These are phyloP conservation scores for Mola mola DNA, from an alignment of 2,113 vertebrate genomes.

Conservation along the genomic window DNA sequence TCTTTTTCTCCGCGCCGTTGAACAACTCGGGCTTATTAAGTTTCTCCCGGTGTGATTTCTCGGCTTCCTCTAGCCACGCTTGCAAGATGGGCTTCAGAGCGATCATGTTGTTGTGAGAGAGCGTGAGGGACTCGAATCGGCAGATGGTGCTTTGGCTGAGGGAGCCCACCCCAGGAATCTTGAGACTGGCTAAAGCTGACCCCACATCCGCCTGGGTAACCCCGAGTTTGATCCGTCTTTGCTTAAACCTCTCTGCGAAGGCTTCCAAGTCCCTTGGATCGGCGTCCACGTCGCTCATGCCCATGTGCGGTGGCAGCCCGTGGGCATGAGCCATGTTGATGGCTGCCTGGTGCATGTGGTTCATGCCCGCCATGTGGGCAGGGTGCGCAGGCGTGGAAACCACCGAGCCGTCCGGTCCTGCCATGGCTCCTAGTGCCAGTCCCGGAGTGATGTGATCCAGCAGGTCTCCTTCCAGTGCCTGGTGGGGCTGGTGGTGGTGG, in stretches of 20 bases:
- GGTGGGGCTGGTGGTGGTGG: constrained; percentile 96
- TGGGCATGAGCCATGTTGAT: constrained; percentile 98
- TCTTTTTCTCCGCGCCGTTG: constrained; percentile 95
- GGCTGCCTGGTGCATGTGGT: constrained; percentile 98
- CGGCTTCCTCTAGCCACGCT: constrained; percentile 98
- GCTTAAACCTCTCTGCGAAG: constrained; percentile 98
- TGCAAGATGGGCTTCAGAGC: constrained; percentile 97
- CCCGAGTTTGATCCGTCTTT: constrained; percentile 97
- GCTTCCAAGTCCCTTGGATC: constrained; percentile 98
- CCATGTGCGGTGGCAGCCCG: constrained; percentile 94
- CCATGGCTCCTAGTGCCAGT: constrained; percentile 93
- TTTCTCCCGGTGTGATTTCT: constrained; percentile 97
- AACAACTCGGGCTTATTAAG: constrained; percentile 98
- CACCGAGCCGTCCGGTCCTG: constrained; percentile 94
- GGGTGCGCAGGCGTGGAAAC: constrained; percentile 94
- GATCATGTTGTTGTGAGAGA: constrained; percentile 99
- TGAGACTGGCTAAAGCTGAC: constrained; percentile 94
- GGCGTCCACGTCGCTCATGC: constrained; percentile 97
- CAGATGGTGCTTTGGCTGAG: constrained; percentile 99
- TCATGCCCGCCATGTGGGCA: constrained; percentile 97
- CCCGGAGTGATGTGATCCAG: constrained; percentile 97
- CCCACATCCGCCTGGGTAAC: constrained; percentile 98
- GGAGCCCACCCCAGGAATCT: constrained; percentile 98
- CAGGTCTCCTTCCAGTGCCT: constrained; percentile 95
- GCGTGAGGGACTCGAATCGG: constrained; percentile 96